Evolutionary conservation across 1,140 invertebrate species (phyloP).

Genomic region (Neelides sp.): DNA sequence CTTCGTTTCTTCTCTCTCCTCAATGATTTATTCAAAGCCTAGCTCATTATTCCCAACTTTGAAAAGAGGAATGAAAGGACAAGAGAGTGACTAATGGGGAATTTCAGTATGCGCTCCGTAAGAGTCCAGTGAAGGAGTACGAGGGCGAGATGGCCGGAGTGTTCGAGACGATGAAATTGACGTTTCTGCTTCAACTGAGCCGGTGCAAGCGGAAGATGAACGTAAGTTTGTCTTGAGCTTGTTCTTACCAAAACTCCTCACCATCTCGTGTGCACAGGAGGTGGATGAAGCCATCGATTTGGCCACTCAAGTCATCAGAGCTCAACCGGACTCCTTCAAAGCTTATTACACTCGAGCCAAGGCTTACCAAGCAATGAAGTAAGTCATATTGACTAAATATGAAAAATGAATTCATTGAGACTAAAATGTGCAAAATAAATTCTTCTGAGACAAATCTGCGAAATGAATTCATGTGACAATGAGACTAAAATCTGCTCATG

Average conservation of each 20-base stretch:
- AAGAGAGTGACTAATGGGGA: no score
- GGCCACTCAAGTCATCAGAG: conserved; percentile 65
- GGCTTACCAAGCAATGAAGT: conserved; percentile 60
- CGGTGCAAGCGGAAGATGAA: conserved; percentile 85
- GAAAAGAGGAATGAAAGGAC: no score
- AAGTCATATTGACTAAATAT: conserved; percentile 22
- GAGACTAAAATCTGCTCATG: no score
- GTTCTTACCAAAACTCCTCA: neutral
- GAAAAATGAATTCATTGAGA: neutral
- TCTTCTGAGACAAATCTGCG: no score
- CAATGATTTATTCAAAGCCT: no score
- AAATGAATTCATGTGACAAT: no score
- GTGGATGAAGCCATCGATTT: conserved; percentile 58
- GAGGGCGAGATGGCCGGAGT: conserved; percentile 53
- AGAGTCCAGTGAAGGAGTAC: conserved; percentile 54
- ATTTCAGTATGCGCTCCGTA: conserved; percentile 88
- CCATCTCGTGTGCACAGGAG: conserved; percentile 36
- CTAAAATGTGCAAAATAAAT: neutral
- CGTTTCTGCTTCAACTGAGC: conserved; percentile 77
- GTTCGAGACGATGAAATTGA: conserved; percentile 73
- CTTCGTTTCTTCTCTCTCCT: no score
- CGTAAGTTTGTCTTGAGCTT: conserved; percentile 46
- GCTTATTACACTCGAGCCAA: conserved; percentile 81
- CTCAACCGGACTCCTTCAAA: conserved; percentile 77
- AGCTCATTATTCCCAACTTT: no score